These are phyloP conservation scores for Macropis europaea DNA, from an alignment of 2,888 invertebrate species.

Conservation along the genomic window DNA sequence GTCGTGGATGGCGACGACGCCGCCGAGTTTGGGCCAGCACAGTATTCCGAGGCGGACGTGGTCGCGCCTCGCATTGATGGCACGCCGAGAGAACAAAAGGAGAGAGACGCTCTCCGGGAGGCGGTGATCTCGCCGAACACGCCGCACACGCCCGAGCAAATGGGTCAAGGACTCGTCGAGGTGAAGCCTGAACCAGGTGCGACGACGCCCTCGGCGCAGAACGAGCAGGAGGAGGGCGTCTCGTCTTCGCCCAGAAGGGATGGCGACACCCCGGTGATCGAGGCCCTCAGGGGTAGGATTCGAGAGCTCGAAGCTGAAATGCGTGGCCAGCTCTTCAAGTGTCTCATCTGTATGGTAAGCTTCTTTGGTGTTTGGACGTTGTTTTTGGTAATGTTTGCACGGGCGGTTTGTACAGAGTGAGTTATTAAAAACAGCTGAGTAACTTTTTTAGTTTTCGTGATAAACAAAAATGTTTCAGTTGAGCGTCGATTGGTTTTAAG, in stretches of 20 bases:
- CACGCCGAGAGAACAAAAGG: conserved; percentile 81
- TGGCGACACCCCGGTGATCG: conserved; percentile 81
- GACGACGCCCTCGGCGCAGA: conserved; percentile 66
- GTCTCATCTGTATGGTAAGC: conserved; percentile 91
- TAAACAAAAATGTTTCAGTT: too few relatives aligned
- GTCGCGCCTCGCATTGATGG: conserved; percentile 81
- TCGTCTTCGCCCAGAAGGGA: conserved; percentile 69
- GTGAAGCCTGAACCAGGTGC: conserved; percentile 77
- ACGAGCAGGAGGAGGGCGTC: conserved; percentile 66
- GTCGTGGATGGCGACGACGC: conserved; percentile 94
- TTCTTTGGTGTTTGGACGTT: background rate
- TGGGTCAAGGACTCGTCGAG: conserved; percentile 71
- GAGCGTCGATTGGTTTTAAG: too few relatives aligned
- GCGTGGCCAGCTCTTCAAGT: conserved; percentile 86
- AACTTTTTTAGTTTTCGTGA: too few relatives aligned
- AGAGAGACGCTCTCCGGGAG: conserved; percentile 82
- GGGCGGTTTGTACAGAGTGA: too few relatives aligned
- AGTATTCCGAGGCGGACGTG: conserved; percentile 90
- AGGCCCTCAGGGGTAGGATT: conserved; percentile 89
- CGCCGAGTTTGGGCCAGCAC: conserved; percentile 90
- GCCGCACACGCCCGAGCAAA: conserved; percentile 71
- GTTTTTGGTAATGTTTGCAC: too few relatives aligned
- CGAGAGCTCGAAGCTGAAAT: conserved; percentile 86
- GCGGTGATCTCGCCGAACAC: conserved; percentile 80
- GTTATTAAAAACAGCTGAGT: too few relatives aligned